Percentiles rank a stretch among this genome's conserved stretches.
These are phyloP conservation scores for Percopsis omiscomaycus DNA, from an alignment of 2,797 vertebrate species.

Conservation along the genomic window DNA sequence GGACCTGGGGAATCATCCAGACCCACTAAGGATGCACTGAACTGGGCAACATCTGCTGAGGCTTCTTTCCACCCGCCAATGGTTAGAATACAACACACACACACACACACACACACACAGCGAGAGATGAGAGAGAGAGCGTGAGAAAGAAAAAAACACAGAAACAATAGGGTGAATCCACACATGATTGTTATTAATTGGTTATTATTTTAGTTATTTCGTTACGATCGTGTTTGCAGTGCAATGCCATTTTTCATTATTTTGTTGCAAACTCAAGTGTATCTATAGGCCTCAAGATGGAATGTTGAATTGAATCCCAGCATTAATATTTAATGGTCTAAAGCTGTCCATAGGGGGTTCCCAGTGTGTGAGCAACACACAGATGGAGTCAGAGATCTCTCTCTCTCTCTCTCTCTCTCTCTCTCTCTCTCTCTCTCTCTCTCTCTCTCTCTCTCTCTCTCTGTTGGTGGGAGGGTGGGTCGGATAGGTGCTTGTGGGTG, in stretches of 20 bases:
- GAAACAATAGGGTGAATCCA: conserved; percentile 9
- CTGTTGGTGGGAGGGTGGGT: neutral
- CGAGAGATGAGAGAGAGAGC: neutral
- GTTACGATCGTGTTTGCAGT: conserved; percentile 4
- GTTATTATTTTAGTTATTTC: neutral
- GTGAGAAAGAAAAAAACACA: conserved; percentile 1
- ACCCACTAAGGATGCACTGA: conserved; percentile 68
- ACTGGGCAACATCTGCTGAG: conserved; percentile 74
- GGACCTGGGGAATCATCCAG: conserved; percentile 64
- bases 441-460: conserved; percentile 29
- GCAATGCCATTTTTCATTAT: conserved; percentile 17
- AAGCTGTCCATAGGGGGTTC: conserved; percentile 75
- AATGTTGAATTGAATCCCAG: conserved; percentile 76
- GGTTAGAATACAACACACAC: conserved; percentile 68
- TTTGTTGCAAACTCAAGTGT: conserved; percentile 48
- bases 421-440: conserved; percentile 30
- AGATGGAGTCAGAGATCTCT: conserved; percentile 69
- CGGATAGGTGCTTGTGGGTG: neutral
- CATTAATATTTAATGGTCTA: conserved; percentile 81
- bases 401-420: conserved; percentile 31
- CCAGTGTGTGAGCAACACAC: conserved; percentile 68
- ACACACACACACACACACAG: conserved; percentile 15
- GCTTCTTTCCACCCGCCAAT: conserved; percentile 57
- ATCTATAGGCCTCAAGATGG: conserved; percentile 66
- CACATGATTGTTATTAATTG: conserved; percentile 5